Evolutionary conservation across 2,113 vertebrate genomes (phyloP).

Genomic region (Grammomys dolichurus): DNA sequence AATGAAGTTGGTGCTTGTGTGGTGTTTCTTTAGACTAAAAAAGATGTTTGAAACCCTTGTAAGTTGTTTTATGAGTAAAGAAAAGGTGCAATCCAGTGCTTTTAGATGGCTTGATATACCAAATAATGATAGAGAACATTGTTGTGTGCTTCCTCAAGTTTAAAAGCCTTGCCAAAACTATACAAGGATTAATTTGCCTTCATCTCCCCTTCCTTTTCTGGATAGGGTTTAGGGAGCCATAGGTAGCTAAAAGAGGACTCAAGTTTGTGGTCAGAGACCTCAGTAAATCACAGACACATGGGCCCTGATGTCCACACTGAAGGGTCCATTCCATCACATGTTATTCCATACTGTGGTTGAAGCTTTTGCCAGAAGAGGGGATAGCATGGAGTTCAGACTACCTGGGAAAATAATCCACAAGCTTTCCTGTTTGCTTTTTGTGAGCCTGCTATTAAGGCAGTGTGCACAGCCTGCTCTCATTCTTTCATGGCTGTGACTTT

Average conservation of each 20-base stretch:
- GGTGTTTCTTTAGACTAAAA: constrained; percentile 83
- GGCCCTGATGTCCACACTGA: background rate
- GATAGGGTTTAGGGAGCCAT: constrained; percentile 70
- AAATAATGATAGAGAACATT: constrained; percentile 73
- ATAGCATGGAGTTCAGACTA: constrained; percentile 55
- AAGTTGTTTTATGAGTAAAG: constrained; percentile 84
- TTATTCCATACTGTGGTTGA: constrained; percentile 54
- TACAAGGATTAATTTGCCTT: constrained; percentile 53
- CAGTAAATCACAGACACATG: background rate
- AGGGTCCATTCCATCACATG: background rate
- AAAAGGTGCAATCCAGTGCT: constrained; percentile 87
- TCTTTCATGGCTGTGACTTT: constrained; percentile 64
- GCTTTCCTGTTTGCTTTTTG: constrained; percentile 62
- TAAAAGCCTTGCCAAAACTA: constrained; percentile 61
- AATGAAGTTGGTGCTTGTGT: constrained; percentile 87
- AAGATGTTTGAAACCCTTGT: constrained; percentile 81
- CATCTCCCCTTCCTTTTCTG: constrained; percentile 69
- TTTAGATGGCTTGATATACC: constrained; percentile 88
- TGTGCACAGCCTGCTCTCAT: constrained; percentile 62
- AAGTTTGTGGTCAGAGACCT: constrained; percentile 34
- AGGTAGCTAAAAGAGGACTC: constrained; percentile 52
- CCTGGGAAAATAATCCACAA: constrained; percentile 54
- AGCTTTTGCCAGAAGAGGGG: constrained; percentile 41
- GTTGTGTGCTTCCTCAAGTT: constrained; percentile 72
- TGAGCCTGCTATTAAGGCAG: constrained; percentile 61